Evolutionary conservation across 2,113 vertebrate species (phyloP), one percentile per base, ranked within the genome.

Genomic region (Puntigrus tetrazona): DNA sequence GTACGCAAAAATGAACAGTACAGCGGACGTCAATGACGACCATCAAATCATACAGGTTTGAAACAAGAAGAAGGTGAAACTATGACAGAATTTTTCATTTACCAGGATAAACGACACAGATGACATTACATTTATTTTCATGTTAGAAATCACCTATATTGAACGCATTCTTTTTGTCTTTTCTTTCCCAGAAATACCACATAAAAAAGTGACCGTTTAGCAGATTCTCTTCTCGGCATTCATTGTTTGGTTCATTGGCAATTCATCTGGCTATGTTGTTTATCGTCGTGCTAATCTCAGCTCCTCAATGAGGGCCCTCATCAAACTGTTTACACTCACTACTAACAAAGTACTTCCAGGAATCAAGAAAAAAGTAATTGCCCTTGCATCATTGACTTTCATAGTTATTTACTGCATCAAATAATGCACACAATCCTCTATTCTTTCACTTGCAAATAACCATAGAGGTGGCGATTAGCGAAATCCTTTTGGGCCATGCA

Each of bases 291-390:
- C 79, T 88, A 88, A 90, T 90, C 86, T 90, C 65, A 74, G 81
- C 22, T 81, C 81, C 89, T 84, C 76, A 85, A 84, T 89, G 83
- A 88, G 91, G 91, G 89, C 88, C 86, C 87, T 89, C 89, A 91
- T 93, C 91, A 73, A 91, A 86, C 90, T 91, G 80, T 92, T 90
- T 90, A 93, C 88, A 87, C 84, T 85, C 76, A 31, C 63, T 86
- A 63, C 7, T 45, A 82, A 80, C 86, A 90, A 86, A 85, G 84
- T 55, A 55, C 70, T 89, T 90, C 88, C 85, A 45, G 73, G 79
- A 87, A 86, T 38, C 31, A 86, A 78, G 36, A 11, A 87, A 67
- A 81, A 85, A 88, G 41, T 86, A 86, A 90, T 89, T 87, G 76
- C 27, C 18, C 82, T 84, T 84, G 87, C 88, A 84, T 82, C 87